A percentile compares a stretch with the other conserved stretches of the same genome.
These are phyloP conservation scores for Chalcis sispes DNA, from an alignment of 2,888 invertebrate species.

Conservation along the genomic window DNA sequence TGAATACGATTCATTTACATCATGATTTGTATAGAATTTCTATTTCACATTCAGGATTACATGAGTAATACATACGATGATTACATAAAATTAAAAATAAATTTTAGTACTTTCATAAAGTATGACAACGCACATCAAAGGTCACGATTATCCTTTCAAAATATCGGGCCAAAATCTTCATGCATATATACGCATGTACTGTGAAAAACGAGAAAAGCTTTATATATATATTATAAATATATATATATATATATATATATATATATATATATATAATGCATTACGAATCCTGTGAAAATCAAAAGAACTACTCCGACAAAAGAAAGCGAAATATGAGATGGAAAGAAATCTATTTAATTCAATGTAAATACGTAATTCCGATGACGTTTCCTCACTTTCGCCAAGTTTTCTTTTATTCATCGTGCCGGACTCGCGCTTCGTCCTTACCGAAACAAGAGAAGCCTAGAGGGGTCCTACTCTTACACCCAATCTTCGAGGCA, in stretches of 20 bases:
- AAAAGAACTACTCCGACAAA: constrained; percentile 1
- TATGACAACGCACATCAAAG: constrained; percentile 20
- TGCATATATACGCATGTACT: constrained; percentile 13
- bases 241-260: no score
- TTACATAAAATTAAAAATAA: background rate
- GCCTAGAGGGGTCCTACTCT: no score
- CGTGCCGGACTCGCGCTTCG: background rate
- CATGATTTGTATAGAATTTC: no score
- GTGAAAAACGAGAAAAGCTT: background rate
- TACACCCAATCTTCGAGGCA: no score
- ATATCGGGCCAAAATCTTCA: background rate
- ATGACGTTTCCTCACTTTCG: constrained; percentile 46
- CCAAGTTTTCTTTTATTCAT: constrained; percentile 57
- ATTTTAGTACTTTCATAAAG: constrained; percentile 1
- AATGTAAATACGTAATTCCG: constrained; percentile 40
- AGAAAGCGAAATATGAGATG: background rate
- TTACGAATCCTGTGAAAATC: constrained; percentile 8
- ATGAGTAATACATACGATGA: background rate
- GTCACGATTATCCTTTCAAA: constrained; percentile 8
- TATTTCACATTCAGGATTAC: no score
- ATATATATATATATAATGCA: no score
- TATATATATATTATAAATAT: no score
- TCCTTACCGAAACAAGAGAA: no score
- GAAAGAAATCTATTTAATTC: constrained; percentile 38
- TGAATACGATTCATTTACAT: no score